Evolutionary conservation across 2,888 invertebrate genomes (phyloP).

Genomic region (Callyntrura guangdongensis): DNA sequence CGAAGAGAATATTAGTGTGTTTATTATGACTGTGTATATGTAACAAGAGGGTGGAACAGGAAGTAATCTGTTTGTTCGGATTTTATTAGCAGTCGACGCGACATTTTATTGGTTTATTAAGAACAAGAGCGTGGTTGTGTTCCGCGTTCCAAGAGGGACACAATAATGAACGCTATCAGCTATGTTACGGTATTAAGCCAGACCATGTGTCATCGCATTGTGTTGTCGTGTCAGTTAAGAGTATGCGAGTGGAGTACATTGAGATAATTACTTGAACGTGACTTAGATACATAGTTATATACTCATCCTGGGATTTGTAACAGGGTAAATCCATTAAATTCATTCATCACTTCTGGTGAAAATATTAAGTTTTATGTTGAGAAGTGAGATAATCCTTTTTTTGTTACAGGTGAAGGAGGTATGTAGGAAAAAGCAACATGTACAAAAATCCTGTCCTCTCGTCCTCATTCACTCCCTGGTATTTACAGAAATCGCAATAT

Average conservation of each 20-base stretch:
- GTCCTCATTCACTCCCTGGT: too few relatives aligned
- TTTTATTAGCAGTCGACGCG: background rate
- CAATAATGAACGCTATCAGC: too few relatives aligned
- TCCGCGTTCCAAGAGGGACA: too few relatives aligned
- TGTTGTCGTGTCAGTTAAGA: background rate
- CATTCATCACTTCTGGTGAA: background rate
- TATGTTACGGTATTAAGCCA: too few relatives aligned
- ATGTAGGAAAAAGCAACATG: background rate
- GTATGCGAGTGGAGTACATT: background rate
- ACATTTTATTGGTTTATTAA: background rate
- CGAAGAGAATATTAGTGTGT: background rate
- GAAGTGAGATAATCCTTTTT: background rate
- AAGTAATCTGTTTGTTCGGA: background rate
- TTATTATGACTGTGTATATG: background rate
- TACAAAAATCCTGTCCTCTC: background rate
- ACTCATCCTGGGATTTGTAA: background rate
- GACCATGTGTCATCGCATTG: too few relatives aligned
- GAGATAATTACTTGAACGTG: constrained; percentile 7
- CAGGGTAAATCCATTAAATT: background rate
- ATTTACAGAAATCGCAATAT: background rate
- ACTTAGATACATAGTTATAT: background rate
- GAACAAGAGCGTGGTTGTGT: background rate
- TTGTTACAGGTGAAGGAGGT: background rate
- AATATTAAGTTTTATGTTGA: background rate
- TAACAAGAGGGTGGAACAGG: constrained; percentile 21